These are phyloP conservation scores for Podarcis siculus DNA, from an alignment of 2,797 vertebrate species.

Conservation along the genomic window DNA sequence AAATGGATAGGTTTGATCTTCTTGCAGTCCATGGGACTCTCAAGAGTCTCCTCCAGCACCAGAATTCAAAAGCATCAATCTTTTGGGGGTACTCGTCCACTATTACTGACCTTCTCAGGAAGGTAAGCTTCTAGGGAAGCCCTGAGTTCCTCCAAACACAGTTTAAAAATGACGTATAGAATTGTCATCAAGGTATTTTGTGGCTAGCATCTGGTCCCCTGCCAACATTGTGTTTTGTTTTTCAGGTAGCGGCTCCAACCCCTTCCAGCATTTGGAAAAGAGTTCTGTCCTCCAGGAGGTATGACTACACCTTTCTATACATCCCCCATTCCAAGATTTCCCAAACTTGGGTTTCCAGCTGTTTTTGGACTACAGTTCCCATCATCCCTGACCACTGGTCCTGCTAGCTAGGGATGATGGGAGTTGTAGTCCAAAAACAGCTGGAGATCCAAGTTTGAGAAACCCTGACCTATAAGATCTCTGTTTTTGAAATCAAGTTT, in stretches of 20 bases:
- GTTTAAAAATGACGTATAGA: background rate
- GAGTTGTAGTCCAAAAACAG: too few species aligned
- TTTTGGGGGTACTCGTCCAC: background rate
- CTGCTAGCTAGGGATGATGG: too few species aligned
- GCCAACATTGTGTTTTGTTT: constrained; percentile 18
- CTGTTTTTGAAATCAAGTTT: background rate
- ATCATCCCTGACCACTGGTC: too few species aligned
- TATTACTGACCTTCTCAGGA: background rate
- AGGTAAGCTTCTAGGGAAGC: too few species aligned
- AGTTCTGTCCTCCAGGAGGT: constrained; percentile 98
- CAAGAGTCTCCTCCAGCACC: too few species aligned
- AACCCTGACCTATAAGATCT: background rate
- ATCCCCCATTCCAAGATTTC: too few species aligned
- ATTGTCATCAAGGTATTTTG: accelerated
- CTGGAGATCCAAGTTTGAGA: too few species aligned
- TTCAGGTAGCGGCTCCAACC: constrained; percentile 94
- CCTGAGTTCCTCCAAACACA: accelerated
- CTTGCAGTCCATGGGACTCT: too few species aligned
- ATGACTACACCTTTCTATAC: constrained; percentile 3
- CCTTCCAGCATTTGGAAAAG: constrained; percentile 98
- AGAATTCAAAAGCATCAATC: too few species aligned
- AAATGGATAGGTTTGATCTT: too few species aligned
- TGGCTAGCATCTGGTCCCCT: background rate
- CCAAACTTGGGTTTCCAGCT: too few species aligned
- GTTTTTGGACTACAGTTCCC: too few species aligned